phyloP scores from a whole-genome alignment of 2,888 invertebrate genomes.

The Polia nebulosa region DNA sequence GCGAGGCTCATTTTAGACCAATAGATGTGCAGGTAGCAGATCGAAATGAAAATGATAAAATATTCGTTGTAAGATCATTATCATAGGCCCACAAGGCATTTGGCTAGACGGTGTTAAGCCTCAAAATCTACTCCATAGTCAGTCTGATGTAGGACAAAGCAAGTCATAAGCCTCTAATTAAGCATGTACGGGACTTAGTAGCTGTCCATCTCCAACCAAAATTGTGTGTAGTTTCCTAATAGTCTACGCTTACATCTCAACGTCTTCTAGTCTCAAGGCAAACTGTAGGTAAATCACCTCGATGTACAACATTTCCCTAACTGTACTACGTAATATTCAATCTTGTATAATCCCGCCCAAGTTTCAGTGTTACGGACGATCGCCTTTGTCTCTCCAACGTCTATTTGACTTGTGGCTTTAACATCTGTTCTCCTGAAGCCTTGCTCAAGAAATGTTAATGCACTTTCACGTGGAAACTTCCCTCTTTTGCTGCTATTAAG shows the following conservation, averaged over 20 bases:
- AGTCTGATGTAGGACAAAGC: slow-evolving; percentile 17
- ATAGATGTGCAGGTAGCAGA: background rate
- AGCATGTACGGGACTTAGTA: slow-evolving; percentile 30
- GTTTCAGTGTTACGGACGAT: slow-evolving; percentile 63
- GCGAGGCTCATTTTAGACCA: background rate
- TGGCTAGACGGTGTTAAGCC: slow-evolving; percentile 6
- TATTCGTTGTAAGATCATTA: background rate
- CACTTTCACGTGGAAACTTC: slow-evolving; percentile 66
- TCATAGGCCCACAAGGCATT: background rate
- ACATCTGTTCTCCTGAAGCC: slow-evolving; percentile 68
- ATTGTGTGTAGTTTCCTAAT: slow-evolving; percentile 12
- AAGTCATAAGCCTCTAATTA: slow-evolving; percentile 40
- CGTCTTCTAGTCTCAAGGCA: slow-evolving; percentile 13
- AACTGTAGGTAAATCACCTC: slow-evolving; percentile 47
- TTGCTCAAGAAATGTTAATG: slow-evolving; percentile 74
- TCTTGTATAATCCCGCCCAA: slow-evolving; percentile 68
- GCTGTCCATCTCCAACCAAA: slow-evolving; percentile 25
- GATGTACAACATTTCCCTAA: slow-evolving; percentile 36
- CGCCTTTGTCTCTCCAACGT: slow-evolving; percentile 69
- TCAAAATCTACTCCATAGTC: slow-evolving; percentile 14
- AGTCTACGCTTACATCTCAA: slow-evolving; percentile 20
- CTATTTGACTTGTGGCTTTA: slow-evolving; percentile 78
- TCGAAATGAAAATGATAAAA: background rate
- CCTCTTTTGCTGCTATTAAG: slow-evolving; percentile 51
- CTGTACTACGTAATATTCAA: slow-evolving; percentile 61